Base-by-base conservation (phyloP, 2,113 vertebrate species). In the Thymallus thymallus region DNA sequence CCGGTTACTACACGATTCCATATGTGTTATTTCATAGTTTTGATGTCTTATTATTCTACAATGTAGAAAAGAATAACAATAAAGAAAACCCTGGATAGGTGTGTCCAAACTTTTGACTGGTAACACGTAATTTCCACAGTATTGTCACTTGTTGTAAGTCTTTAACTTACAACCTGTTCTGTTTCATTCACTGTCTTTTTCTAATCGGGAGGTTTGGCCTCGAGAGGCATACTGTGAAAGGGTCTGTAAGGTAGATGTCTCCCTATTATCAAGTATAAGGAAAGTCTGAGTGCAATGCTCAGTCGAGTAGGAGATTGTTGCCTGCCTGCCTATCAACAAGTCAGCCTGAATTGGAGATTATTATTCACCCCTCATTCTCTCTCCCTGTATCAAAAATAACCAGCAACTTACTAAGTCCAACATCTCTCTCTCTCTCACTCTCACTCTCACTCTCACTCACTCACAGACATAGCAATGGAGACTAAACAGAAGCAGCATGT, bases 241-340 rank as follows among this genome's bases (percentile, higher is more conserved):
- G 68, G 84, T 89, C 81, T 91, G 87, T 88, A 92, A 93, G 92
- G 92, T 93, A 92, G 90, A 88, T 76, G 84, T 78, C 76, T 62
- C 77, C 64, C 61, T 73, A n/a, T 64, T 61, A 10, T 20, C 35
- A 51, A 48, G 10, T 10, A 41, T 51, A 18, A 51, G 48, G 48
- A 60, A 2, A 24, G 20, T 29, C 63, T 29, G 24, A 51, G 29
- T 60, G 56, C 6, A 22, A 23, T 60, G 6, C 56, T 60, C n/a
- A 23, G 56, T 22, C 6, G 48, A 51, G 48, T 14, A 60, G 51
- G 51, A 55, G 51, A 20, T 55, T 55, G 56, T 60, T 60, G 56
- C 56, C 56, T 60, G 56, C 56, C 56, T 60, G 12, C 48, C 48
- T 60, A 22, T 60, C 56, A 60, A 60, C n/a, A n/a, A 23, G 18